Base-by-base conservation (phyloP, 2,888 invertebrate species). In the Heliconius ethilla region DNA sequence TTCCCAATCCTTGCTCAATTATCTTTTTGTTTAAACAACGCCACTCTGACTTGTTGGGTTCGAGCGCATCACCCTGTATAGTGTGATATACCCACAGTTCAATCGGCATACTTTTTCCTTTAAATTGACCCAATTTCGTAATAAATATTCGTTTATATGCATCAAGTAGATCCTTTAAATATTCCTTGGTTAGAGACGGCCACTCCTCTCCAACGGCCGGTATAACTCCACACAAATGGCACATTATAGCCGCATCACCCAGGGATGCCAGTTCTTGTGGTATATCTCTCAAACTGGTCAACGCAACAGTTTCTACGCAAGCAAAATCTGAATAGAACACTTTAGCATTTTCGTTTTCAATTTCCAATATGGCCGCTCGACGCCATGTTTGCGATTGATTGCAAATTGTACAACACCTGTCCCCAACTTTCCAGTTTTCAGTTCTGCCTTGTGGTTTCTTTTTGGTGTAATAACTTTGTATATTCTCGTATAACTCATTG, bases 271-370 rank as follows among this genome's bases (percentile, higher is more conserved):
- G 96, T 13, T 93, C 88, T 0, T 90, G 83, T 18, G 93, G 86
- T 7, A 97, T 90, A 3, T 92, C 89, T 74, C 92, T 95, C 27
- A 97, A 87, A 70, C 92, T 87, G 2, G 90, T 85, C 0, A 85
- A 75, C 0, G 89, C 86, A 22, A 96, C 91, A 1, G 89, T 90
- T 81, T 95, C 95, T 3, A 93, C 90, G 70, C 91, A 90, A 0
- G 96, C 96, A 81, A 96, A 95, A 85, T 98, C 98, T 25, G 96
- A 95, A 66, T 97, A 94, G 80, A 95, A 96, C 0, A 98, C 95
- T 80, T 92, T 91, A 2, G 90, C 92, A 18, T 88, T 87, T 0
- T 90, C 88, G 1, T 89, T 87, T 9, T 89, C 86, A 1, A 95
- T 74, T 75, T 93, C 89, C 0, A 94, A 86, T 2, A 94, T 83